Evolutionary conservation across 2,797 vertebrate genomes (phyloP).

Genomic region (Delichon dasypus): DNA sequence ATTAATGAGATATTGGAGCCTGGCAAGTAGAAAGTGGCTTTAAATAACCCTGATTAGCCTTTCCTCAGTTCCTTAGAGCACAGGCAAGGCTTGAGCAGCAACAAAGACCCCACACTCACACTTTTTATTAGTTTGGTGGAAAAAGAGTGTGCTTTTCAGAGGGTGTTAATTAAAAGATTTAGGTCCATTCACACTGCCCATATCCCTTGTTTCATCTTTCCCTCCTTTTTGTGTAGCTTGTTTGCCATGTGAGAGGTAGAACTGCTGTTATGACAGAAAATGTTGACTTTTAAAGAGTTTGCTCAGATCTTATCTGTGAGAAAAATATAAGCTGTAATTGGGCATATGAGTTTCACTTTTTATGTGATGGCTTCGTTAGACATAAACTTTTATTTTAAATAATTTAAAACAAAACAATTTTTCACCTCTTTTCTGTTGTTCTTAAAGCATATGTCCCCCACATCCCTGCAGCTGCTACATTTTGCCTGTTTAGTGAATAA

Average conservation of each 20-base stretch:
- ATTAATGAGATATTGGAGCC: conserved; percentile 89
- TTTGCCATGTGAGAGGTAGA: conserved; percentile 76
- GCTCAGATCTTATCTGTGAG: conserved; percentile 72
- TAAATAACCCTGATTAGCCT: conserved; percentile 87
- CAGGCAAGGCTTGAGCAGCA: conserved; percentile 74
- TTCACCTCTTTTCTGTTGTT: background rate
- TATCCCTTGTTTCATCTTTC: conserved; percentile 77
- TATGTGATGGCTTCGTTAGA: conserved; percentile 30
- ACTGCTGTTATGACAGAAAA: conserved; percentile 82
- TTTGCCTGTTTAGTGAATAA: background rate
- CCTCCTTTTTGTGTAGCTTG: conserved; percentile 66
- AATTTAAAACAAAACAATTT: background rate
- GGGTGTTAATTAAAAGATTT: conserved; percentile 95
- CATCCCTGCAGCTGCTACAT: background rate
- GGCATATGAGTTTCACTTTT: conserved; percentile 80
- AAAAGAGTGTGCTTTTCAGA: conserved; percentile 90
- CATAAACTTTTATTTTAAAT: conserved; percentile 25
- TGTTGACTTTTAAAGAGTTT: conserved; percentile 89
- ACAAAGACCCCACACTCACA: conserved; percentile 85
- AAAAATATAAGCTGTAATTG: conserved; percentile 81
- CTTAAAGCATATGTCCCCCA: background rate
- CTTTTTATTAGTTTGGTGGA: conserved; percentile 89
- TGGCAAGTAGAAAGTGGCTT: conserved; percentile 82
- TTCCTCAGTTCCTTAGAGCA: conserved; percentile 69
- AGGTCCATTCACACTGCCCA: conserved; percentile 81